Evolutionary conservation across 2,888 invertebrate genomes (phyloP).

Genomic region (Frankliniella fusca): DNA sequence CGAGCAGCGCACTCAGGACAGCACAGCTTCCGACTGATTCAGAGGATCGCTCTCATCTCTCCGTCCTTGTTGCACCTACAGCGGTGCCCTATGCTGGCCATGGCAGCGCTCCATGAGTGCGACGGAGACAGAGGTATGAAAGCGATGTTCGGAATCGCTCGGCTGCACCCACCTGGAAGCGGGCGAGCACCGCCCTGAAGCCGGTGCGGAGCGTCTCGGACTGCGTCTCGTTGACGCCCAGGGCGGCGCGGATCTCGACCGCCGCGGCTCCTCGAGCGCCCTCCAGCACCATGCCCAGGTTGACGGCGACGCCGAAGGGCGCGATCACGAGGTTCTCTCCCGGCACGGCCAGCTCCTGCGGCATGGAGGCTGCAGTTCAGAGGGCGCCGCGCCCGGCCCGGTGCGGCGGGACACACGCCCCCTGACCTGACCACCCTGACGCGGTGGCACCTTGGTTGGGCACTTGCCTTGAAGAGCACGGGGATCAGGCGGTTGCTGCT

Average conservation of each 20-base stretch:
- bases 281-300: constrained; percentile 13
- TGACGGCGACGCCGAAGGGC: not conserved
- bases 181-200: constrained; percentile 4
- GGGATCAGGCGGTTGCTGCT: constrained; percentile 12
- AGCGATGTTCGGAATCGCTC: too few species aligned
- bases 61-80: too few species aligned
- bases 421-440: too few species aligned
- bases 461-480: not conserved
- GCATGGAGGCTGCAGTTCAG: too few species aligned
- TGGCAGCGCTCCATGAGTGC: too few species aligned
- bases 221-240: constrained; percentile 10
- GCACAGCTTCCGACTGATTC: too few species aligned
- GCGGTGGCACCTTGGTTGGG: not conserved
- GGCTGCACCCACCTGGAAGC: not conserved
- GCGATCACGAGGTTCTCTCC: constrained; percentile 9
- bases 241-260: not conserved
- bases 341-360: not conserved
- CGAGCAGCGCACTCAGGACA: too few species aligned
- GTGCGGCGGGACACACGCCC: too few species aligned
- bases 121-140: too few species aligned
- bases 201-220: not conserved
- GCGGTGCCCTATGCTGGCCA: too few species aligned
- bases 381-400: too few species aligned
- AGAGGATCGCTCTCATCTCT: too few species aligned
- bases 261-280: not conserved